Evolutionary conservation across 2,888 invertebrate species (phyloP).

Genomic region (Argyra leucocephala): DNA sequence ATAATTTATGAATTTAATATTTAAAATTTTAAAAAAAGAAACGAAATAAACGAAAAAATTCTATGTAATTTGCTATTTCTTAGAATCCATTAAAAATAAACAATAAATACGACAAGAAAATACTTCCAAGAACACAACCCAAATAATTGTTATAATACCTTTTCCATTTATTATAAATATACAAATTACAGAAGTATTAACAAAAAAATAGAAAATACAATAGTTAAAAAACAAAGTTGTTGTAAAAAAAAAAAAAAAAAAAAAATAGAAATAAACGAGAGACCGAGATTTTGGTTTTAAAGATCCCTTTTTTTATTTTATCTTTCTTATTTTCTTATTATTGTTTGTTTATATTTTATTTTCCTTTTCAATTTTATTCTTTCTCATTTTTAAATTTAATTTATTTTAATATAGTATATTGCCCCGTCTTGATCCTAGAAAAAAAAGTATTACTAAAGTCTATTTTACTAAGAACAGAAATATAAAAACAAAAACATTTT

Average conservation of each 20-base stretch:
- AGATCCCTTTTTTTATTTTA: not conserved
- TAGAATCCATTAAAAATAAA: no score
- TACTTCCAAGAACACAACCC: not conserved
- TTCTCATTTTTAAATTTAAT: not conserved
- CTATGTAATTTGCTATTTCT: no score
- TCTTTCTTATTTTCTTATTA: not conserved
- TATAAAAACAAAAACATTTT: not conserved
- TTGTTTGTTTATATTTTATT: not conserved
- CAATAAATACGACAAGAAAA: no score
- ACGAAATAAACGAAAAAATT: no score
- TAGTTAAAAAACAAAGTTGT: not conserved
- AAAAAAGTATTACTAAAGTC: not conserved
- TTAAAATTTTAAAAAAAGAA: no score
- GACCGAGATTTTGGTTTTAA: not conserved
- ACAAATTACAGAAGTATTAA: not conserved
- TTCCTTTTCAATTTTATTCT: not conserved
- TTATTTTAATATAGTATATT: not conserved
- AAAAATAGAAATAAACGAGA: not conserved
- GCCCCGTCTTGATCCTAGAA: not conserved
- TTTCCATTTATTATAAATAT: not conserved
- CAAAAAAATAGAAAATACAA: not conserved
- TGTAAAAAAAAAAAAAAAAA: not conserved
- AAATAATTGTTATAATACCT: conserved; percentile 6
- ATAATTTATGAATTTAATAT: no score
- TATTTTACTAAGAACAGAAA: not conserved